Base-by-base conservation (phyloP, 2,797 vertebrate genomes). In the Knipowitschia caucasica region DNA sequence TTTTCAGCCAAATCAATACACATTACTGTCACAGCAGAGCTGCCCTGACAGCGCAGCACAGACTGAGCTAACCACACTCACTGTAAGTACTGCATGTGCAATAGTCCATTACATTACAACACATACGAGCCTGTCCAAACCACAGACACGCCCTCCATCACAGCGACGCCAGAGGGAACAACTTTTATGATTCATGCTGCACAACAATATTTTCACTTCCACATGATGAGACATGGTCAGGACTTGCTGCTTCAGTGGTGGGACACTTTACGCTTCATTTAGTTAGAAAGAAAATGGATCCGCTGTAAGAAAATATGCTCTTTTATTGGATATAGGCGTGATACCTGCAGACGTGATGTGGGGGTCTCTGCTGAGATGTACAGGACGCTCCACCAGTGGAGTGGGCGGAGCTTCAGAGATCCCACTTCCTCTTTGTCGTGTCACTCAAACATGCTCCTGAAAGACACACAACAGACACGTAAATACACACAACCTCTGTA, bases 371-470 rank as follows among this genome's bases (percentile, higher is more conserved):
- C 69, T 78, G 63, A 73, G 78, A 80, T 74, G 81, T 81, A 58
- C 57, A 72, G 69, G 67, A 45, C 49, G 75, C 84, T 84, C 88
- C 86, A 85, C 83, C 82, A 69, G 75, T 54, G 68, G 69, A 57
- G 46, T 50, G 73, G 79, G 73, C 53, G 78, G 86, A 73, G 82
- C 75, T 61, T 77, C 77, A 80, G 78, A 83, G 82, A 86, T 86
- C 80, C 82, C 80, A 78, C 77, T 77, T 82, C 78, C 64, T 80
- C 63, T 39, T 77, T 62, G 7, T 34, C 46, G 54, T 7, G 78
- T 89, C 79, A 89, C 83, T 83, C 75, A 73, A 64, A 82, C 89
- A 89, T 89, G 68, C 75, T 85, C 76, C 78, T 79, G 62, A 26
- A 63, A 53, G 45, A 66, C 6, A 64, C 5, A 59, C 59, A 69